These are phyloP conservation scores for Porites evermanni DNA, from an alignment of 92 coral and sea anemone genomes.

Conservation along the genomic window DNA sequence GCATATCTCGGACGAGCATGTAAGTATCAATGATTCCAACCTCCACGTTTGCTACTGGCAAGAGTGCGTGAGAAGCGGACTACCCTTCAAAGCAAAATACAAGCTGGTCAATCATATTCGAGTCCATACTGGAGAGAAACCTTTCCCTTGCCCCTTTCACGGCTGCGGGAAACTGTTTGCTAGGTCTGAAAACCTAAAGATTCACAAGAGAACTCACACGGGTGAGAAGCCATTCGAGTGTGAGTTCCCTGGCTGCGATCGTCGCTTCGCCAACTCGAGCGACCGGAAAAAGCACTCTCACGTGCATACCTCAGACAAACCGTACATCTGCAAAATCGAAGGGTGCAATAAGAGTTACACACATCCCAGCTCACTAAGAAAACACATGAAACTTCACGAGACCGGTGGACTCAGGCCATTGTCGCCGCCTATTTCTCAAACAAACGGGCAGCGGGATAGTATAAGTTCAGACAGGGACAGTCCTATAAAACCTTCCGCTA, in stretches of 20 bases:
- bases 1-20: conserved; percentile 99
- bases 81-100: conserved; percentile 98
- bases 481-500: conserved; percentile 53
- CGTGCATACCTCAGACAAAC: conserved; percentile 99
- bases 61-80: conserved; percentile 93
- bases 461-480: conserved; percentile 66
- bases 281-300: conserved; percentile 99
- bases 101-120: conserved; percentile 98
- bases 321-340: conserved; percentile 96
- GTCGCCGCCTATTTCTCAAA: conserved; percentile 79
- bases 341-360: conserved; percentile 99
- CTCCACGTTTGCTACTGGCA: conserved; percentile 98
- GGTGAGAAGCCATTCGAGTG: conserved; percentile 98
- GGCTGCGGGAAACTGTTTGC: conserved; percentile 99
- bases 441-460: conserved; percentile 81
- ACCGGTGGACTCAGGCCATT: conserved; percentile 83
- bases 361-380: conserved; percentile 97
- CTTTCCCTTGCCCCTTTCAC: conserved; percentile 96
- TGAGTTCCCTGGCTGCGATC: conserved; percentile 97
- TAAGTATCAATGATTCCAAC: conserved; percentile 90
- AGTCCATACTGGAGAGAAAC: conserved; percentile 98
- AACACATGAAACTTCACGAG: conserved; percentile 99
- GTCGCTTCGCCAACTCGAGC: conserved; percentile 99
- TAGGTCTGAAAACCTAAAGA: conserved; percentile 98
- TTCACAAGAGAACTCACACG: conserved; percentile 97